A percentile compares a stretch with the other conserved stretches of the same genome.
phyloP scores from a whole-genome alignment of 2,797 vertebrate genomes.

The Cygnus olor region DNA sequence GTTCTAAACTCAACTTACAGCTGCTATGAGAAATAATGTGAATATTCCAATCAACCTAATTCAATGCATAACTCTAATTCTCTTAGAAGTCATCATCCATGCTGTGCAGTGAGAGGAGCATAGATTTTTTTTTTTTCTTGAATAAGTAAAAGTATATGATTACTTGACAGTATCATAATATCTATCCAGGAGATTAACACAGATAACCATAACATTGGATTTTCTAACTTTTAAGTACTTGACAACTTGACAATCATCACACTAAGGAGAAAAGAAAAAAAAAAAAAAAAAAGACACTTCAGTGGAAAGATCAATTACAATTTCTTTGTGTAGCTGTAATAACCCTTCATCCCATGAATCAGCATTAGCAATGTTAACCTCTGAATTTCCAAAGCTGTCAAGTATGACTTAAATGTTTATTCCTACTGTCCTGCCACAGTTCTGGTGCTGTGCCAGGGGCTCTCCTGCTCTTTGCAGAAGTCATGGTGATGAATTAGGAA shows the following conservation, averaged over 20 bases:
- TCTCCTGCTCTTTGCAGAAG: background rate
- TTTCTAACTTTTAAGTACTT: slow-evolving; percentile 28
- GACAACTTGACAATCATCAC: background rate
- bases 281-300: background rate
- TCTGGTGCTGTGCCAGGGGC: background rate
- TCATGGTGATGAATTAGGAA: background rate
- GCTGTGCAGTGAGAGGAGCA: background rate
- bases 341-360: background rate
- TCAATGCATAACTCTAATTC: background rate
- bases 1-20: background rate
- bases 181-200: background rate
- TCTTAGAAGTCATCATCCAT: background rate
- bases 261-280: background rate
- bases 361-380: background rate
- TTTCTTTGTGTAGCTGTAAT: background rate
- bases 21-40: background rate
- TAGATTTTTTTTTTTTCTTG: background rate
- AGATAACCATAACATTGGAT: background rate
- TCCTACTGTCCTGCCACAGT: background rate
- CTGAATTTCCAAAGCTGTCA: background rate
- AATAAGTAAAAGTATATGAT: background rate
- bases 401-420: background rate
- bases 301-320: background rate
- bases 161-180: background rate
- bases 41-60: background rate